A percentile compares a stretch with the other conserved stretches of the same genome.
These are phyloP conservation scores for Odobenus rosmarus DNA, from an alignment of 2,113 vertebrate species.

Conservation along the genomic window DNA sequence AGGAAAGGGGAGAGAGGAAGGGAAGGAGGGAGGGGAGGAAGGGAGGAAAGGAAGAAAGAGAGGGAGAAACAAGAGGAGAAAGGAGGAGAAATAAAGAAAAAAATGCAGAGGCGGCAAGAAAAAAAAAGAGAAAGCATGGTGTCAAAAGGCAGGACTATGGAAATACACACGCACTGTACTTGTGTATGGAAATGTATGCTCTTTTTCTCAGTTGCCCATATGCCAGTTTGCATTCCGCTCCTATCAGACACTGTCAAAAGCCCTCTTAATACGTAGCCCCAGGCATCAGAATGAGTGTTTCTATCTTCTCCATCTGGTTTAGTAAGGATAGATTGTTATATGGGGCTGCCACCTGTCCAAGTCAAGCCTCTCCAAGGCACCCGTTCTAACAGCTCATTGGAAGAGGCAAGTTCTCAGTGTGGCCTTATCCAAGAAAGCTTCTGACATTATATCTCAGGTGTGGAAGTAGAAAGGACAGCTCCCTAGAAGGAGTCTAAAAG, in stretches of 20 bases:
- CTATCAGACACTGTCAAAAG: constrained; percentile 33
- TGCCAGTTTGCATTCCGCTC: constrained; percentile 49
- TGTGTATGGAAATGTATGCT: constrained; percentile 61
- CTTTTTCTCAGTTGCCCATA: constrained; percentile 56
- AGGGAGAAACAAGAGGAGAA: background rate
- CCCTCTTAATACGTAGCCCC: constrained; percentile 31
- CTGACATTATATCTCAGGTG: background rate
- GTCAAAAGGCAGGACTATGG: background rate
- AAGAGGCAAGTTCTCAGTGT: background rate
- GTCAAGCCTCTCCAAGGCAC: constrained; percentile 1
- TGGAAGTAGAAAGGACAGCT: background rate
- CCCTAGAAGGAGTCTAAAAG: background rate
- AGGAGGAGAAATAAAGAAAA: background rate
- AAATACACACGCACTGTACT: background rate
- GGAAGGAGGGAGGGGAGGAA: background rate
- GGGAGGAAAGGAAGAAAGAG: background rate
- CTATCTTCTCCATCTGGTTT: constrained; percentile 23
- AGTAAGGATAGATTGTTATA: constrained; percentile 4
- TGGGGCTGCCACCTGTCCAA: constrained; percentile 25
- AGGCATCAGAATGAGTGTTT: constrained; percentile 45
- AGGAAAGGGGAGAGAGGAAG: background rate
- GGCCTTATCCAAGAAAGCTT: background rate
- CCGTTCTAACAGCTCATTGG: background rate
- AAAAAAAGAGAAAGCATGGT: background rate
- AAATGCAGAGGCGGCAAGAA: background rate